Evolutionary conservation across 2,113 vertebrate genomes (phyloP), one percentile per base, ranked within the genome.

Genomic region (Tricholaema leucomelas): DNA sequence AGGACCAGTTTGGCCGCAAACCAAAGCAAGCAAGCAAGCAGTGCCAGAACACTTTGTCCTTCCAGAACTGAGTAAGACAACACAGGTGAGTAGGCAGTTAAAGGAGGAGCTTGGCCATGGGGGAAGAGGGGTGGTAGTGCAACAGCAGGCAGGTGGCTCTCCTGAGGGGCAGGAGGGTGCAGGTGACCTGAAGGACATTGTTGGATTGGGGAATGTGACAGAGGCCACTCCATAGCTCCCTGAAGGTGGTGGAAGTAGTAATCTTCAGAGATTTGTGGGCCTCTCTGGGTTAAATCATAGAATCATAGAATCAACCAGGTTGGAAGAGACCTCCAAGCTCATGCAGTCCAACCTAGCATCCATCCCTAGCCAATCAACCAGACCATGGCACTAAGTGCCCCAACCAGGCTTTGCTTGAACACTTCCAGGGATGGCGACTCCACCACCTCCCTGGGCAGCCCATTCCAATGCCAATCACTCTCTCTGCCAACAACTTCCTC

Each of bases 1-100:
- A 60, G 46, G 33, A 70, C 56, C 76, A 88, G 61, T 76, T 66
- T 88, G 85, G 73, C 72, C n/a, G 44, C 80, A 65, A 72, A 94
- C 19, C 81, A 85, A 86, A n/a, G n/a, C 61, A 33, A 86, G 58
- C 61, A 33, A 86, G 58, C 38, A 81, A 79, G 81, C 2, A 48
- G 14, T 40, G 48, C 54, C 44, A 19, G 58, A 61, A 95, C 80
- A 94, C 54, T 88, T 94, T 88, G 92, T 65, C 85, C 90, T 95
- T 81, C 61, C 70, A 88, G 85, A 54, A 77, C 38, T 23, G 7
- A 81, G 74, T 71, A 71, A 85, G 70, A 27, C 42, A 59, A 66
- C 38, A 9, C 38, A n/a, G 74, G 14, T 5, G 73, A 71, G 59
- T 6, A 55, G 83, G 90, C 92, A 38, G 92, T 94, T 95, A 81